Evolutionary conservation across 2,797 vertebrate genomes (phyloP), one percentile per base, ranked within the genome.

Genomic region (Pantherophis vulpinus): DNA sequence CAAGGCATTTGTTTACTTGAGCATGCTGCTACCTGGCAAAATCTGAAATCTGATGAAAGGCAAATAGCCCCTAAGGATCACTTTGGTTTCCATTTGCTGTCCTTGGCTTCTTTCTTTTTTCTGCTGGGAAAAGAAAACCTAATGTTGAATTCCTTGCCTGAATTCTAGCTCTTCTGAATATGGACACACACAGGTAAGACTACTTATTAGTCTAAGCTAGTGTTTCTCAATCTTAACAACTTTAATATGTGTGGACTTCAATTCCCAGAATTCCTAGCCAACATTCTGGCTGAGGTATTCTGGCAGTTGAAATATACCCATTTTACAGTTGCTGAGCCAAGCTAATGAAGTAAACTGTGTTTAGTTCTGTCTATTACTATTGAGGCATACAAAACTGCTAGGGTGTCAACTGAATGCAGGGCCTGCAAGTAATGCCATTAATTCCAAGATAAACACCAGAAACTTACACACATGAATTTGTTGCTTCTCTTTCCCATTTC

Each of bases 11-110:
- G 29, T 94, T 91, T 89, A 32, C 37, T 94, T 74, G 79, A 29
- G 0, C 92, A 3, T 86, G 74, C 92, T 90, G 47, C 25, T 90
- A 18, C 92, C 92, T 63, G 8, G 5, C 93, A 92, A 89, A 89
- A 63, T 20, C 91, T 58, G 66, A 29, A 94, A n/a, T 32, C 59
- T 91, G 83, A 87, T 88, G 74, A 95, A 59, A 42, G 94, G 58
- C 61, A 94, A 58, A 88, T 93, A 91, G 54, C 90, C 54, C 13
- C 47, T 92, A 74, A 89, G 87, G 93, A 93, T 87, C 89, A 66
- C 2, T 18, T 27, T 29, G 74, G 88, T 23, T 92, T 94, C 93
- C 86, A 74, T 88, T 90, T 94, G 7, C 88, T 91, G 86, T 92
- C 88, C 91, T 92, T 91, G 88, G 58, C 37, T 54, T 0, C 90